Percentiles rank a stretch among this genome's conserved stretches.
phyloP scores from a whole-genome alignment of 2,888 invertebrate genomes.

The Phyllotreta cruciferae region DNA sequence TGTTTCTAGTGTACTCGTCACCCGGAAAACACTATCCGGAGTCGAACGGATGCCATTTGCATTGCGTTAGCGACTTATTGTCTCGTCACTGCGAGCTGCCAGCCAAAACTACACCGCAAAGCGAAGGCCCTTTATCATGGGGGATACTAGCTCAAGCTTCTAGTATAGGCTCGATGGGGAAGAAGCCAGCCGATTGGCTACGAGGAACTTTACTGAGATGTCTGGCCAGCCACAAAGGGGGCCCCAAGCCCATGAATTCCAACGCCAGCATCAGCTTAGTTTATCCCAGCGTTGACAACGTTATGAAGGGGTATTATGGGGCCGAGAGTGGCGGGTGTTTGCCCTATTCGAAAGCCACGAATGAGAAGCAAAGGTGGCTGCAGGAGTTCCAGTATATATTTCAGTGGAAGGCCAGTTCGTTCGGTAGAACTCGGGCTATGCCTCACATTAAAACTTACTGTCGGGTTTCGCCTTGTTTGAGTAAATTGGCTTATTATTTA shows the following conservation, averaged over 20 bases:
- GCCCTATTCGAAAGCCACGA: constrained; percentile 75
- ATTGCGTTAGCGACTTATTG: constrained; percentile 68
- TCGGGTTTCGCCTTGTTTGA: constrained; percentile 72
- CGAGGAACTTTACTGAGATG: constrained; percentile 70
- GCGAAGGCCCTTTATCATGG: constrained; percentile 57
- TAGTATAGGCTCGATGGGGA: constrained; percentile 75
- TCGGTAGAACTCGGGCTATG: constrained; percentile 80
- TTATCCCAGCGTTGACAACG: constrained; percentile 85
- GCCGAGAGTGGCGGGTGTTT: constrained; percentile 86
- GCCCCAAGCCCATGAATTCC: constrained; percentile 64
- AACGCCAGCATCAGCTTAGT: constrained; percentile 67
- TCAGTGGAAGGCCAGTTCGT: constrained; percentile 81
- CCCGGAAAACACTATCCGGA: constrained; percentile 76
- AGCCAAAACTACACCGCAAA: constrained; percentile 52
- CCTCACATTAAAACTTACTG: constrained; percentile 96
- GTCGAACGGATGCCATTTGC: constrained; percentile 60
- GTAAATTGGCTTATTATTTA: constrained; percentile 80
- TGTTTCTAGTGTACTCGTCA: constrained; percentile 83
- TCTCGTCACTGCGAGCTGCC: constrained; percentile 68
- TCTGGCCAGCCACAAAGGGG: constrained; percentile 64
- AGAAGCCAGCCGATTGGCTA: constrained; percentile 75
- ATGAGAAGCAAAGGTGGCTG: constrained; percentile 87
- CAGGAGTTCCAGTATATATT: constrained; percentile 66
- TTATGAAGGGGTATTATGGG: constrained; percentile 83
- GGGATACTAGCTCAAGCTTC: constrained; percentile 84